Base-by-base conservation (phyloP, 2,113 vertebrate species). In the Brachyhypopomus occidentalis region DNA sequence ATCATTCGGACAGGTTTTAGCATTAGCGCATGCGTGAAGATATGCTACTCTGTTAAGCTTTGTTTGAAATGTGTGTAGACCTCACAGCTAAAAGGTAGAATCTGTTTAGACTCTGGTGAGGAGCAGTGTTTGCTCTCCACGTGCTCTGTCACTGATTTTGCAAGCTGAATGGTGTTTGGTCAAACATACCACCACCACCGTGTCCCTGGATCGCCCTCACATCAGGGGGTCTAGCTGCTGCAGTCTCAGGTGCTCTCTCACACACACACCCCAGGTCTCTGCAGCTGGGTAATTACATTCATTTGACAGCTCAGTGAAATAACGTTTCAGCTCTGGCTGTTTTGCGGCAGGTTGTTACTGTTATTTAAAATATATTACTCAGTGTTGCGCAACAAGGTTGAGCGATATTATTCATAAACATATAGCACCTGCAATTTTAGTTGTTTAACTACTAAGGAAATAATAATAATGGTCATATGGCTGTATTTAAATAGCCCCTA, bases 1-100 rank as follows among this genome's bases (percentile, higher is more conserved):
- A 25, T 72, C 72, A 83, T 82, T 82, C n/a, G 45, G 64, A 66
- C 63, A 59, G 36, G 59, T 52, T 79, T 52, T 58, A 63, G 69
- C 75, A 59, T 30, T 60, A 67, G 63, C 45, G 55, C 5, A 64
- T 52, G 30, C 63, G 62, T 41, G 6, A 58, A 66, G 66, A 20
- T 59, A 60, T 69, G 64, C 27, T 72, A 30, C 30, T 30, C 30
- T 30, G 30, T 30, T 30, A 30, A 30, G 63, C 20, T 66, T 71
- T 55, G 67, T 45, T 66, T 5, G 71, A 63, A 59, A 48, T 11
- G 11, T 5, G 41, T 9, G 12, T 14, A 52, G 45, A 12, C 45
- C 45, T 52, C 45, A 14, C 45, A 14, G 12, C n/a, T 52, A 52
- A 52, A 52, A 52, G 45, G 11, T 14, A 52, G 8, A 52, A 12